Base-by-base conservation (phyloP, 2,888 invertebrate species). In the Masnerella sp. region DNA sequence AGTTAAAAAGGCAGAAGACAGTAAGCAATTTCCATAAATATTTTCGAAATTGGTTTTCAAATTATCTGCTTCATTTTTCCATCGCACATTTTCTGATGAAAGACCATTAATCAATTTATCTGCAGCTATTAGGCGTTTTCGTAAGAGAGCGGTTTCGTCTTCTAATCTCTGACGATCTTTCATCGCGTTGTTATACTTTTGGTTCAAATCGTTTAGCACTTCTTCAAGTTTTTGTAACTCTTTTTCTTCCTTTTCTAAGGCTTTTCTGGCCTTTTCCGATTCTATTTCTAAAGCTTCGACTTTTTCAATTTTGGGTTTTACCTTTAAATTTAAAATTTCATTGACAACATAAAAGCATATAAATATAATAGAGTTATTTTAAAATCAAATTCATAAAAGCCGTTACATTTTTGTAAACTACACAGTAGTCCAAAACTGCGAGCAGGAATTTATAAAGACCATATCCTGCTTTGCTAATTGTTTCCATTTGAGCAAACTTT, bases 361-460 rank as follows among this genome's bases (percentile, higher is more conserved):
- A 14, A 36, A 42, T 49, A 51, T 25, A n/a, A 17, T 28, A 12
- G 14, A 1, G 14, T 2, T 36, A 2, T 36, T 86, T 87, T n/a
- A n/a, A n/a, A n/a, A n/a, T n/a, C n/a, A n/a, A n/a, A n/a, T n/a
- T n/a, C n/a, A n/a, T n/a, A n/a, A n/a, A n/a, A n/a, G n/a, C n/a
- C n/a, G n/a, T n/a, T 54, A 91, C 95, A 84, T 97, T 96, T 81
- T 92, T 92, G 82, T 91, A 96, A 0, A 97, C 95, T 1, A 93
- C 92, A 82, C 95, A 97, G 87, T 96, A 97, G n/a, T 93, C 94
- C 59, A 97, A 89, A 0, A 97, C 96, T 7, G 97, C 97, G 25
- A 91, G 91, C 0, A 97, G 94, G 85, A 96, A 96, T 85, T 93
- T 95, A 7, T 96, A 89, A 5, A 97, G 89, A 5, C 96, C 96